Conservation (phyloP, 2,797 vertebrate genomes). For the Apogon hyalosoma region DNA sequence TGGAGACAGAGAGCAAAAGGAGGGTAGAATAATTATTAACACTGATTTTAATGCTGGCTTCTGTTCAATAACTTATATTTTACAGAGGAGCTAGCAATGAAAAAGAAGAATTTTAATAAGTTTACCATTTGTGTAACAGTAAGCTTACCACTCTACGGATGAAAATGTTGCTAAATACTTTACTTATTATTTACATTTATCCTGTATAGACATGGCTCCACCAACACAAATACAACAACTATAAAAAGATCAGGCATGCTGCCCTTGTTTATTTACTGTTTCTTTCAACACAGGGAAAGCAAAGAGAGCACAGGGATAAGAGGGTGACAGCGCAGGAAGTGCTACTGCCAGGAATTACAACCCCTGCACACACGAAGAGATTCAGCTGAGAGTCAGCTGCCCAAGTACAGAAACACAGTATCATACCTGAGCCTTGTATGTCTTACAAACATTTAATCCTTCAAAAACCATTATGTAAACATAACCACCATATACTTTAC, state of each 20-base stretch:
- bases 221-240: conserved; percentile 9
- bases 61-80: not conserved
- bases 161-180: conserved; percentile 1
- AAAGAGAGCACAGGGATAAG: conserved; percentile 39
- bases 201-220: not conserved
- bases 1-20: conserved; percentile 15
- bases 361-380: conserved; percentile 40
- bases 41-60: conserved; percentile 14
- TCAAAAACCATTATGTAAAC: conserved; percentile 1
- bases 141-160: too few species aligned
- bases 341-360: conserved; percentile 51
- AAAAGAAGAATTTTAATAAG: not conserved
- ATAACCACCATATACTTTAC: not conserved
- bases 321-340: conserved; percentile 44
- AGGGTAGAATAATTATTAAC: not conserved
- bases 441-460: conserved; percentile 18
- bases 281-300: conserved; percentile 36
- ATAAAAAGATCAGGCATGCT: conserved; percentile 45
- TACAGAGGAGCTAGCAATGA: not conserved
- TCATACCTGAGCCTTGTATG: conserved; percentile 50
- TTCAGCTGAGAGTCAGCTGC: conserved; percentile 73
- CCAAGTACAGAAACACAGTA: conserved; percentile 32
- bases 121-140: too few species aligned
- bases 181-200: conserved; percentile 20
- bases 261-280: conserved; percentile 61